A percentile compares a stretch with the other conserved stretches of the same genome.
phyloP scores from a whole-genome alignment of 2,113 vertebrate genomes.

The Pampusana beccarii region DNA sequence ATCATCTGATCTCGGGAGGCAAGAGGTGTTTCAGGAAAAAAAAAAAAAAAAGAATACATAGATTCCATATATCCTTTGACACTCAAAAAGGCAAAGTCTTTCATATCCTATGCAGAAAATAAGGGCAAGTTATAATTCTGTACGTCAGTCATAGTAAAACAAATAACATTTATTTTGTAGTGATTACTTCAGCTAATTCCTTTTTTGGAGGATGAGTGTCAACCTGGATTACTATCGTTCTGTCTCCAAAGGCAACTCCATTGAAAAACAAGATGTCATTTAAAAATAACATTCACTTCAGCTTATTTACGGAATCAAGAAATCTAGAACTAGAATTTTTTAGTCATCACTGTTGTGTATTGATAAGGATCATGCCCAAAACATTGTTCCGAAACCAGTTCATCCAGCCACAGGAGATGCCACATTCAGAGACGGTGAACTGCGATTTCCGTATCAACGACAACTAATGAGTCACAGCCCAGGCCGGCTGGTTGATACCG shows the following conservation, averaged over 20 bases:
- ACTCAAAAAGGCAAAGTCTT: not conserved
- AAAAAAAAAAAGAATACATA: not conserved
- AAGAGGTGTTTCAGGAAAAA: not conserved
- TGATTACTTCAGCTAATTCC: not conserved
- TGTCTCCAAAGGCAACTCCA: not conserved
- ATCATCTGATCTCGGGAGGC: not conserved
- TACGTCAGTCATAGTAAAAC: not conserved
- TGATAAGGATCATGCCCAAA: no score
- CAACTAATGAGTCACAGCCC: no score
- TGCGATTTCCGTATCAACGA: no score
- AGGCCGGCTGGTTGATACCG: no score
- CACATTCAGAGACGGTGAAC: no score
- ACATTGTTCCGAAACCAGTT: no score
- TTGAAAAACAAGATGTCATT: not conserved
- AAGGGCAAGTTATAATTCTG: not conserved
- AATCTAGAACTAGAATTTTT: not conserved
- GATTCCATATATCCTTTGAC: not conserved
- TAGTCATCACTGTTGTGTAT: no score
- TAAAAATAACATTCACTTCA: not conserved
- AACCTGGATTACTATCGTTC: not conserved
- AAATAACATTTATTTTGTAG: not conserved
- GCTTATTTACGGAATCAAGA: not conserved
- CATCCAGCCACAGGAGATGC: no score
- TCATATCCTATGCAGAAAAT: not conserved
- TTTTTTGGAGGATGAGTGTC: not conserved